A percentile compares a stretch with the other conserved stretches of the same genome.
Evolutionary conservation across 2,113 vertebrate genomes (phyloP).

Genomic region (Bettongia penicillata): DNA sequence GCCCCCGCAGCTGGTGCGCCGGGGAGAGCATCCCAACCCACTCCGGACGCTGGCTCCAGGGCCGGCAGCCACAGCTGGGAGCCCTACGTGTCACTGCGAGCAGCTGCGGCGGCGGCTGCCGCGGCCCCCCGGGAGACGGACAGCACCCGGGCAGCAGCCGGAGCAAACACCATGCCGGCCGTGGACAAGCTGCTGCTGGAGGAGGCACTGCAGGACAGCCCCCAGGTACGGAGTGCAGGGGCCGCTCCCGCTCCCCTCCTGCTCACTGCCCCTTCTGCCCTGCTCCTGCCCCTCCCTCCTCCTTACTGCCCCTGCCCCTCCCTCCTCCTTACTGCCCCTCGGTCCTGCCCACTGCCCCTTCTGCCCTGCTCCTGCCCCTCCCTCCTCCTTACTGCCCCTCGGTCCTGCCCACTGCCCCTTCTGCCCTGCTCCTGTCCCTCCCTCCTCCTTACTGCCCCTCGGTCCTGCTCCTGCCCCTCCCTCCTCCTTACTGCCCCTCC

Average conservation of each 20-base stretch:
- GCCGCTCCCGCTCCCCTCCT: background rate
- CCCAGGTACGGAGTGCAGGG: conserved; percentile 89
- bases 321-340: background rate
- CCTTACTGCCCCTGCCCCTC: background rate
- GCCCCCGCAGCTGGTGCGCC: background rate
- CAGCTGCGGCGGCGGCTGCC: background rate
- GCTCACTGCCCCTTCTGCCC: background rate
- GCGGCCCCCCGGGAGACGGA: background rate
- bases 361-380: background rate
- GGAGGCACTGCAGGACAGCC: conserved; percentile 97
- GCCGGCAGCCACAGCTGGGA: background rate
- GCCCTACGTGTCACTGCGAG: background rate
- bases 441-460: background rate
- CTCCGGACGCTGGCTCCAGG: background rate
- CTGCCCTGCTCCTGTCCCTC: background rate
- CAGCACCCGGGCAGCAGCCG: background rate
- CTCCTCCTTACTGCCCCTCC: background rate
- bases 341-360: background rate
- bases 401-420: background rate
- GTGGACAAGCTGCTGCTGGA: conserved; percentile 96
- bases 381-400: background rate
- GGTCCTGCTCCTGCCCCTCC: background rate
- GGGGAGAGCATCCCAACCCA: background rate
- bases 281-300: no score
- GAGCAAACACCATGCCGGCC: conserved; percentile 90